Evolutionary conservation across 2,888 invertebrate genomes (phyloP).

Genomic region (Lissocephala sabroskyi): DNA sequence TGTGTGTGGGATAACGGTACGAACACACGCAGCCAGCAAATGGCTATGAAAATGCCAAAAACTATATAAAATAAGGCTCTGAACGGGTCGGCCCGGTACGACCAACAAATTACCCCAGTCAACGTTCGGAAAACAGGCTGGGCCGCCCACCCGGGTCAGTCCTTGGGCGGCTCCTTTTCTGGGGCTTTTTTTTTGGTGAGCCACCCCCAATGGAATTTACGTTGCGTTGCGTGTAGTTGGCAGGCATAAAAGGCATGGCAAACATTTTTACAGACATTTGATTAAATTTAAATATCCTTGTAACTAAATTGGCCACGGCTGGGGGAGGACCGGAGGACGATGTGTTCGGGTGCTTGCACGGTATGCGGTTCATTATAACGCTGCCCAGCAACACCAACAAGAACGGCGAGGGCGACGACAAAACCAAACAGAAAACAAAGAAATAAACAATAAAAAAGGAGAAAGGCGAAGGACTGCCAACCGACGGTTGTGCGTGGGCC

Average conservation of each 20-base stretch:
- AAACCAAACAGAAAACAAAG: neutral
- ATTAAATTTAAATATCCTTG: slow-evolving; percentile 62
- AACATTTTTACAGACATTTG: slow-evolving; percentile 61
- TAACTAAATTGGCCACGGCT: slow-evolving; percentile 47
- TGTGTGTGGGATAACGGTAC: slow-evolving; percentile 42
- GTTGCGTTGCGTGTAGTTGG: slow-evolving; percentile 6
- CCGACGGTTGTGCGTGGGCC: too few relatives aligned
- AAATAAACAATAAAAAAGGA: neutral
- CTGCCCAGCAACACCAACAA: slow-evolving; percentile 1
- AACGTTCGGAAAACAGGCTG: slow-evolving; percentile 53
- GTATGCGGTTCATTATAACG: slow-evolving; percentile 1
- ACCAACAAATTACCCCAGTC: slow-evolving; percentile 56
- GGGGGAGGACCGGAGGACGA: neutral
- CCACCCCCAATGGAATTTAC: slow-evolving; percentile 17
- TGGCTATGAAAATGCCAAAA: slow-evolving; percentile 46
- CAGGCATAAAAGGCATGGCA: slow-evolving; percentile 38
- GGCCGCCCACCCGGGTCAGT: slow-evolving; percentile 19
- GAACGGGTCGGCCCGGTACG: slow-evolving; percentile 26
- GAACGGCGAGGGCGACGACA: neutral
- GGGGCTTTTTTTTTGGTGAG: neutral
- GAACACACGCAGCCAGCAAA: slow-evolving; percentile 38
- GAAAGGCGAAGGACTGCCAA: too few relatives aligned
- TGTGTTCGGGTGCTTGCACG: too few relatives aligned
- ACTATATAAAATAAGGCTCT: slow-evolving; percentile 47
- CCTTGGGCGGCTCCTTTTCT: neutral